Base-by-base conservation (phyloP, 2,888 invertebrate genomes). In the Ichneumoninae sp. region DNA sequence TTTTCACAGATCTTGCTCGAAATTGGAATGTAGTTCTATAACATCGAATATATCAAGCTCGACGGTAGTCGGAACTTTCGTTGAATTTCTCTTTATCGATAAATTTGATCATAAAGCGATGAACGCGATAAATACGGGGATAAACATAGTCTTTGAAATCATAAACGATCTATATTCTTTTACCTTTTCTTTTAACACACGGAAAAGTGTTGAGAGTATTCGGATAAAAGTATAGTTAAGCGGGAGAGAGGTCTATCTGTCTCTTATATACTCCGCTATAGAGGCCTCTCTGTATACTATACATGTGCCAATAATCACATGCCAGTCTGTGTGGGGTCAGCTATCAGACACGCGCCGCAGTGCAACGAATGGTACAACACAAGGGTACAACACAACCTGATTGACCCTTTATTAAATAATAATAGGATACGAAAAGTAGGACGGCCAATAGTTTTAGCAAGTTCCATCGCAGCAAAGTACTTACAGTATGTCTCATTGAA, bases 241-340 rank as follows among this genome's bases (percentile, higher is more conserved):
- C 2, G 6, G 22, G 19, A 13, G 30, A 13, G 30, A 26, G 8
- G 22, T 54, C 8, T 10, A 65, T 65, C 8, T 8, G 7, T 19
- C 65, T 6, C 36, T 65, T 19, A 30, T 52, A 74, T 52, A 65
- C 26, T 47, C 26, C 6, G 10, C 50, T 13, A n/a, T 16, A 69
- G 50, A 62, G 40, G 66, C 33, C n/a, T 62, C 71, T 57, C 54
- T 8, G 52, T 68, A 69, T 50, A 54, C 70, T 40, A 40, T 40
- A 40, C 8, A 40, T 10, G 40, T 10, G 40, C 40, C 44, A 81
- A 69, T 78, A 77, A 81, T 80, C 80, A 74, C 80, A 54, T 80
- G 77, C 57, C 80, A 71, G 71, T 83, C 71, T 76, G 71, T 40
- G 76, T 72, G 66, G 77, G 66, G 77, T 84, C 80, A 81, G 77